Evolutionary conservation across 2,888 invertebrate genomes (phyloP).

Genomic region (Ennomos fuscantarius): DNA sequence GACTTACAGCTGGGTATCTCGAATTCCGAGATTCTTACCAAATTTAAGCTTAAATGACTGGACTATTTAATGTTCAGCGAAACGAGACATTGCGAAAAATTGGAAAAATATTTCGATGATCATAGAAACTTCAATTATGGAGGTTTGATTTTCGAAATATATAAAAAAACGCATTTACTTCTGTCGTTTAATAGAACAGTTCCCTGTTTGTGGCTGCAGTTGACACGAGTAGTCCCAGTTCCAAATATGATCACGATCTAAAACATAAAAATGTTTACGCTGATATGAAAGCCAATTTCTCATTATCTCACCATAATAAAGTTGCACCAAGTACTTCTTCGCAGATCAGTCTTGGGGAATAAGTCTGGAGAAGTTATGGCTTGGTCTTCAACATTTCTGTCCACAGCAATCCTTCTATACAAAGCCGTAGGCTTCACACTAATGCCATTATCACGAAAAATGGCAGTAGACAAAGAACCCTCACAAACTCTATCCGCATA

Average conservation of each 20-base stretch:
- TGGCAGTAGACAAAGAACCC: slow-evolving; percentile 48
- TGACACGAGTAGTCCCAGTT: slow-evolving; percentile 68
- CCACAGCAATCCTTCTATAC: slow-evolving; percentile 43
- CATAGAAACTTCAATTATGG: slow-evolving; percentile 27
- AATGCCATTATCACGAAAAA: slow-evolving; percentile 26
- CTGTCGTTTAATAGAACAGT: slow-evolving; percentile 42
- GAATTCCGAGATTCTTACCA: too few relatives aligned
- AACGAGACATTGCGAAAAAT: slow-evolving; percentile 38
- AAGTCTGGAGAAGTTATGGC: slow-evolving; percentile 40
- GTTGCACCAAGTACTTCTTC: slow-evolving; percentile 34
- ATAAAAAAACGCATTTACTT: slow-evolving; percentile 41
- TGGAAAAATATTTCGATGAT: slow-evolving; percentile 33
- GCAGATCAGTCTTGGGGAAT: slow-evolving; percentile 32
- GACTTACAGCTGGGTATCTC: too few relatives aligned
- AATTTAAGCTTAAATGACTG: too few relatives aligned
- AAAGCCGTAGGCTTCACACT: slow-evolving; percentile 50
- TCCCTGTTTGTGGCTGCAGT: slow-evolving; percentile 56
- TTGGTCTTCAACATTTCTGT: slow-evolving; percentile 22
- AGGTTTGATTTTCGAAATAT: slow-evolving; percentile 20
- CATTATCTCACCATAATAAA: not conserved
- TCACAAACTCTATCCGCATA: slow-evolving; percentile 31
- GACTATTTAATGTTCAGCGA: slow-evolving; percentile 38
- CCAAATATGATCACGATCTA: slow-evolving; percentile 53
- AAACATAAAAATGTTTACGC: slow-evolving; percentile 24
- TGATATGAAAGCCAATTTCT: not conserved